A percentile compares a stretch with the other conserved stretches of the same genome.
Conservation (phyloP, 2,888 invertebrate species). For the Aplocera efformata region DNA sequence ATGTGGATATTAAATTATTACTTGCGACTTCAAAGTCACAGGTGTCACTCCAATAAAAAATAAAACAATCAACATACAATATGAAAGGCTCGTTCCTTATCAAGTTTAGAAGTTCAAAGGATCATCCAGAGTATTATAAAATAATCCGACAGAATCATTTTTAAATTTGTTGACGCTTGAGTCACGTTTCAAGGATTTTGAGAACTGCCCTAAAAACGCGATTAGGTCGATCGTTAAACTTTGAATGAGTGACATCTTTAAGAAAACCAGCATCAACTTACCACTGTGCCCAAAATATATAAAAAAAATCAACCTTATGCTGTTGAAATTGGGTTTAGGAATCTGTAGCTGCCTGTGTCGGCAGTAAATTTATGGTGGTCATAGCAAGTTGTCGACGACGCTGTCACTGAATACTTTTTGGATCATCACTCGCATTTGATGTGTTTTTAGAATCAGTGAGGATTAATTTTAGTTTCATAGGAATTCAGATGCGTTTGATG, state of each 20-base stretch:
- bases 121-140: conserved; percentile 61
- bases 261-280: conserved; percentile 38
- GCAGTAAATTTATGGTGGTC: conserved; percentile 37
- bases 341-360: neutral
- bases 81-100: conserved; percentile 36
- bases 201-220: conserved; percentile 74
- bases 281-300: neutral
- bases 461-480: conserved; percentile 69
- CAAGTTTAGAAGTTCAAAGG: conserved; percentile 60
- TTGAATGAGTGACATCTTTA: conserved; percentile 77
- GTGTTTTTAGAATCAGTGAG: conserved; percentile 62
- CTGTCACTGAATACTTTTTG: conserved; percentile 66
- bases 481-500: conserved; percentile 53
- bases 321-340: conserved; percentile 8
- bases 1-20: too few species aligned
- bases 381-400: conserved; percentile 63
- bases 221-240: conserved; percentile 78
- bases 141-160: conserved; percentile 66
- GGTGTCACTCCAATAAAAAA: too few species aligned
- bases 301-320: conserved; percentile 29
- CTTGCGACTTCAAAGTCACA: too few species aligned
- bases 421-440: conserved; percentile 67
- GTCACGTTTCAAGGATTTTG: conserved; percentile 77
- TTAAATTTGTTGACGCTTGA: conserved; percentile 73
- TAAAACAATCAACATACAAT: too few species aligned